Percentiles rank a stretch among this genome's conserved stretches.
These are phyloP conservation scores for Drosophila multiciliata DNA, from an alignment of 2,888 invertebrate species.

Conservation along the genomic window DNA sequence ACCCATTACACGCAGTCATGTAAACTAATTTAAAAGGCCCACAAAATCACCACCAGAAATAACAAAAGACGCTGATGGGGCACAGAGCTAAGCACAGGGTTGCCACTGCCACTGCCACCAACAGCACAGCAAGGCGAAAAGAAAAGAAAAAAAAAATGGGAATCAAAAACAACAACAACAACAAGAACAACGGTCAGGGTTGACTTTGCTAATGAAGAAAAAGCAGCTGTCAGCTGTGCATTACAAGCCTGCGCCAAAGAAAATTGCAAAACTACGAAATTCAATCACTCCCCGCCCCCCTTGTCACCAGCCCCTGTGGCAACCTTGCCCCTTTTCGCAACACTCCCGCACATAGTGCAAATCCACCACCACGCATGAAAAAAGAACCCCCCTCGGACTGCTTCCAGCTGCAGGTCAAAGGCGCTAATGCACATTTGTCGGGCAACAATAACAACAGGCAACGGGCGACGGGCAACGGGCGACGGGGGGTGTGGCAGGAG, in stretches of 20 bases:
- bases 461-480: not conserved
- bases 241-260: slow-evolving; percentile 69
- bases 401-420: slow-evolving; percentile 73
- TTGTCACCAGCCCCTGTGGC: not conserved
- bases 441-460: slow-evolving; percentile 27
- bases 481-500: not conserved
- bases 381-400: slow-evolving; percentile 10
- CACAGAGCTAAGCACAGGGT: slow-evolving; percentile 9
- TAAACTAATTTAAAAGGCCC: slow-evolving; percentile 80
- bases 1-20: slow-evolving; percentile 78
- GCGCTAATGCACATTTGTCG: slow-evolving; percentile 80
- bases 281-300: slow-evolving; percentile 60
- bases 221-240: slow-evolving; percentile 81
- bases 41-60: slow-evolving; percentile 75
- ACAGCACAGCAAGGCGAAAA: not conserved
- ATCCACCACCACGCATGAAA: slow-evolving; percentile 29
- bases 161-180: not conserved
- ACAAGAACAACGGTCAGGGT: slow-evolving; percentile 58
- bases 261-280: slow-evolving; percentile 80
- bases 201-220: slow-evolving; percentile 80
- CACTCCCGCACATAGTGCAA: slow-evolving; percentile 6
- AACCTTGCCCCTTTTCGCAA: not conserved
- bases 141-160: not conserved
- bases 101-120: slow-evolving; percentile 13
- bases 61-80: slow-evolving; percentile 56